Evolutionary conservation across 1,140 invertebrate species (phyloP), one percentile per base, ranked within the genome.

Genomic region (Galleria mellonella): DNA sequence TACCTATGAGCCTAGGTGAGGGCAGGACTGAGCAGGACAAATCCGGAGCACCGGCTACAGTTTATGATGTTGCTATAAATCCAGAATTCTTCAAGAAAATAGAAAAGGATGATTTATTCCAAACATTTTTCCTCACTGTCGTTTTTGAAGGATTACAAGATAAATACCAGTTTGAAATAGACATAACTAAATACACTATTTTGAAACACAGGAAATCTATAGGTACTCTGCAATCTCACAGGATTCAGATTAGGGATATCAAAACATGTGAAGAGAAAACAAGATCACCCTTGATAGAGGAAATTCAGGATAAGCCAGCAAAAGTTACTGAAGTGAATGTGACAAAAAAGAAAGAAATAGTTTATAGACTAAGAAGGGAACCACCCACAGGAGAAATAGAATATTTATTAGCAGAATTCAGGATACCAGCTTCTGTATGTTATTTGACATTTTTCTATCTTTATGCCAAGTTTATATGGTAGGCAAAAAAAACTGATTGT

Each of bases 1-100:
- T 97, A 32, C 96, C 96, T 1, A 94, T 97, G 92, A 96, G 94
- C 69, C 92, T 97, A 54, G 95, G 94, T 0, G 91, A 92, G 68
- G 89, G 92, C 33, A 92, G 93, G 57, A 86, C 87, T 9, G 95
- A 96, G 66, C 77, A 87, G 13, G 96, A 97, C 75, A 97, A 95
- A 79, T 89, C 89, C 54, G 92, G 92, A 9, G 83, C 87, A 9
- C 87, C 89, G 0, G 91, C 91, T 14, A 89, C 89, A 46, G 93
- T 90, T 0, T 94, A 91, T 77, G 94, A 96, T 77, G 89, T 96
- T 30, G 92, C 94, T 5, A 89, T 96, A 8, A 92, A 93, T 72
- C 87, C 92, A 5, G 77, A 82, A 9, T 96, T 96, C 62, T 91
- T 92, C 53, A 84, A 87, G 1, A 93, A 93, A 87, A 87, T 92